Base-by-base conservation (phyloP, 2,113 vertebrate genomes). In the Apteryx owenii region DNA sequence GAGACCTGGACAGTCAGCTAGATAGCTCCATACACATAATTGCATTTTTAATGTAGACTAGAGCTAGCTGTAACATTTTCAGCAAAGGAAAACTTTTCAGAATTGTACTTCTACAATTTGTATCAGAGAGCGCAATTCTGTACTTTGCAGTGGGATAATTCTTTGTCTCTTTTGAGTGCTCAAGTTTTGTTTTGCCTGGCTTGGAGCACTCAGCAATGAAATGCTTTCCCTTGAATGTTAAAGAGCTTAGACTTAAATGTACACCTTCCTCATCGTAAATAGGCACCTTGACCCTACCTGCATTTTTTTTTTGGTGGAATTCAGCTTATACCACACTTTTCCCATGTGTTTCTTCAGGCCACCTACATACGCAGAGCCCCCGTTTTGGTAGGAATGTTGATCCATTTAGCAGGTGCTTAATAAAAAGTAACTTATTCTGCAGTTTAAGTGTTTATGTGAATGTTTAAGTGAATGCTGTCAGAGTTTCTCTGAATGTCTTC, bases 371-470 rank as follows among this genome's bases (percentile, higher is more conserved):
- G 12, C 0, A 0, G 22, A 73, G 23, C 29, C 31, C 12, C 20
- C 0, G 0, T 81, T 83, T 46, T n/a, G 22, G 6, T 9, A 64
- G 71, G 33, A 82, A 56, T 31, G 14, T 44, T 0, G 1, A 85
- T 77, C 40, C 7, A 21, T 61, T 84, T 89, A 68, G 22, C 12
- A 56, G 26, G 9, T 81, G 22, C 28, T 76, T 84, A 68, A 75
- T 66, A 18, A 70, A 92, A 75, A 44, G 12, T 18, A 51, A 50
- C 0, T 1, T 15, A 36, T 61, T 68, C 44, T 69, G 4, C 31
- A 60, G 42, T 38, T 38, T 38, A 38, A 38, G 36, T 38, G 36
- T 38, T 38, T 38, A 38, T 38, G n/a, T 13, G 69, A 75, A 22
- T 31, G 4, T 69, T 89, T 81, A 82, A 76, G 31, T 40, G n/a